These are phyloP conservation scores for Macaria notata DNA, from an alignment of 2,888 invertebrate species.

Conservation along the genomic window DNA sequence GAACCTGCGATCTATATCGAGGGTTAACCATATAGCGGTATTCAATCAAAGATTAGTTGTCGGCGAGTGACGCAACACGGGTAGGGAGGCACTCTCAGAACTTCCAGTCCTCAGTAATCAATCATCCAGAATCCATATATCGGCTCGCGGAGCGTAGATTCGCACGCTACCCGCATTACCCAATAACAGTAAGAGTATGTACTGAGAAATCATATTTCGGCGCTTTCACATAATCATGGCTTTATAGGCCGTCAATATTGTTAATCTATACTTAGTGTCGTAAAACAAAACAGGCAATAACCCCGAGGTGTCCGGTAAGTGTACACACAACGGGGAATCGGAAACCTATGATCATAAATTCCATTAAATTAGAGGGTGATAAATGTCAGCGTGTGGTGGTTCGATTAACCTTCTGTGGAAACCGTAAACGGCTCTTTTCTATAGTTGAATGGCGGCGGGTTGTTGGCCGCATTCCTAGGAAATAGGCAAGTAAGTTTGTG, in stretches of 20 bases:
- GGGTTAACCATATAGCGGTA: conserved; percentile 12
- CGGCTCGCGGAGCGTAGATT: conserved; percentile 33
- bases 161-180: conserved; percentile 32
- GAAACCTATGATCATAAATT: conserved; percentile 44
- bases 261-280: conserved; percentile 37
- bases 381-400: conserved; percentile 47
- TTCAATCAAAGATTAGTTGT: conserved; percentile 30
- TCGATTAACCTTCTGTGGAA: conserved; percentile 46
- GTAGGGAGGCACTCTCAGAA: conserved; percentile 28
- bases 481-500: conserved; percentile 20
- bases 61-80: conserved; percentile 24
- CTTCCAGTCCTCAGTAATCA: conserved; percentile 39
- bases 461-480: conserved; percentile 34
- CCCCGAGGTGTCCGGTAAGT: conserved; percentile 35
- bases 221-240: conserved; percentile 38
- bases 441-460: conserved; percentile 32
- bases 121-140: conserved; percentile 44
- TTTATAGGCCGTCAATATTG: conserved; percentile 40
- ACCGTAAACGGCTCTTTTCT: conserved; percentile 34
- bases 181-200: conserved; percentile 32
- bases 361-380: conserved; percentile 50
- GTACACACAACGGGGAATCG: conserved; percentile 28
- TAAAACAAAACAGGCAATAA: conserved; percentile 33
- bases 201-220: conserved; percentile 40
- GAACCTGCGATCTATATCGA: not conserved